Percentiles rank a stretch among this genome's conserved stretches.
phyloP scores from a whole-genome alignment of 2,888 invertebrate genomes.

The Drosophila flavopinicola region DNA sequence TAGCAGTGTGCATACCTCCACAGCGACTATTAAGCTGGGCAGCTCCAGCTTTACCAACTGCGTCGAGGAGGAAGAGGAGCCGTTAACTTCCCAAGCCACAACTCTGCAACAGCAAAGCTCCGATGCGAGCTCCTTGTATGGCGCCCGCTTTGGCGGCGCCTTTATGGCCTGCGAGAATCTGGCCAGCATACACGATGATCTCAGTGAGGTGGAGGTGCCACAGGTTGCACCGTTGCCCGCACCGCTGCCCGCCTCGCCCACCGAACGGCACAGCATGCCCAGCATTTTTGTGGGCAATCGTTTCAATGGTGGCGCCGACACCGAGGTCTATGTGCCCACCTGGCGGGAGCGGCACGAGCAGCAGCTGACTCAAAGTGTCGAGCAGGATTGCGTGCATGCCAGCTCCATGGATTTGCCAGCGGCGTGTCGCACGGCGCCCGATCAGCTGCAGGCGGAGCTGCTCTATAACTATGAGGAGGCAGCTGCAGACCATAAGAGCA shows the following conservation, averaged over 20 bases:
- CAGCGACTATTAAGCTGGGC: slow-evolving; percentile 84
- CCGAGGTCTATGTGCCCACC: slow-evolving; percentile 86
- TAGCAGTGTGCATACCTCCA: slow-evolving; percentile 85
- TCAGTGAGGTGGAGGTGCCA: slow-evolving; percentile 68
- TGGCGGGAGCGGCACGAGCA: slow-evolving; percentile 83
- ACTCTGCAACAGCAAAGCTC: slow-evolving; percentile 86
- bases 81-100: slow-evolving; percentile 8
- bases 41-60: slow-evolving; percentile 60
- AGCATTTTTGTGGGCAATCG: slow-evolving; percentile 87
- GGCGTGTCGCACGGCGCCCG: slow-evolving; percentile 85
- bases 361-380: slow-evolving; percentile 77
- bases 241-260: slow-evolving; percentile 49
- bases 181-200: slow-evolving; percentile 84
- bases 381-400: slow-evolving; percentile 85
- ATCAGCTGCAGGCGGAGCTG: slow-evolving; percentile 86
- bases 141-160: slow-evolving; percentile 85
- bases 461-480: slow-evolving; percentile 85
- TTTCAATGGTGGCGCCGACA: slow-evolving; percentile 86
- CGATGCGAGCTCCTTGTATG: slow-evolving; percentile 86
- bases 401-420: slow-evolving; percentile 86
- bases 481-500: slow-evolving; percentile 76
- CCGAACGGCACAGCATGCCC: slow-evolving; percentile 88
- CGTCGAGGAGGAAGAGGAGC: slow-evolving; percentile 46
- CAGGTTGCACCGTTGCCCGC: slow-evolving; percentile 29
- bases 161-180: slow-evolving; percentile 89